Percentiles rank a stretch among this genome's conserved stretches.
Conservation (phyloP, 2,113 vertebrate species). For the Antechinus flavipes region DNA sequence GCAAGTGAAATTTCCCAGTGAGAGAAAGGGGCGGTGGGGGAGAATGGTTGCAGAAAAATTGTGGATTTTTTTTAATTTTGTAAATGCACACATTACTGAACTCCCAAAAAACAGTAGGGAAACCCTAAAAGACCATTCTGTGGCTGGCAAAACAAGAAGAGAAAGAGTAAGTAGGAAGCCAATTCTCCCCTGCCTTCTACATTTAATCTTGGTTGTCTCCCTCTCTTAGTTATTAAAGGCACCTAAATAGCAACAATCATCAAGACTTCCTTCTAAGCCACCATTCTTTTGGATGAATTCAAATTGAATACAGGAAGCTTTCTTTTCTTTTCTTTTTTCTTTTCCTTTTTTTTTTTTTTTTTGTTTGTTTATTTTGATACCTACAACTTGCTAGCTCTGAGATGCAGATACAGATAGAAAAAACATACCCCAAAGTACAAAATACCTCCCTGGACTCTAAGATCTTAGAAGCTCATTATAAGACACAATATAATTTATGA, state of each 20-base stretch:
- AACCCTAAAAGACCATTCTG: background rate
- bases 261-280: background rate
- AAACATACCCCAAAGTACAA: background rate
- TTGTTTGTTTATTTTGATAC: background rate
- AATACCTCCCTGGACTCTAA: background rate
- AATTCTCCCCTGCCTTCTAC: background rate
- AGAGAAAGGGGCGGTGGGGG: slow-evolving; percentile 22
- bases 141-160: slow-evolving; percentile 2
- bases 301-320: background rate
- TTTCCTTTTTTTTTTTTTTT: background rate
- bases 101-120: slow-evolving; percentile 17
- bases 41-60: slow-evolving; percentile 60
- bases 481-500: background rate
- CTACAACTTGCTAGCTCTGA: background rate
- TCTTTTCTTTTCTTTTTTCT: background rate
- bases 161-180: background rate
- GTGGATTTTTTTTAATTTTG: background rate
- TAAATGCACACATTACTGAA: background rate
- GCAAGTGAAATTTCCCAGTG: slow-evolving; percentile 58
- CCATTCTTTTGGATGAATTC: background rate
- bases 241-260: background rate
- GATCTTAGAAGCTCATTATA: background rate
- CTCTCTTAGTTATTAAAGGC: background rate
- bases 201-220: background rate
- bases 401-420: background rate